phyloP scores from a whole-genome alignment of 2,797 vertebrate species.

The Momotus momota region DNA sequence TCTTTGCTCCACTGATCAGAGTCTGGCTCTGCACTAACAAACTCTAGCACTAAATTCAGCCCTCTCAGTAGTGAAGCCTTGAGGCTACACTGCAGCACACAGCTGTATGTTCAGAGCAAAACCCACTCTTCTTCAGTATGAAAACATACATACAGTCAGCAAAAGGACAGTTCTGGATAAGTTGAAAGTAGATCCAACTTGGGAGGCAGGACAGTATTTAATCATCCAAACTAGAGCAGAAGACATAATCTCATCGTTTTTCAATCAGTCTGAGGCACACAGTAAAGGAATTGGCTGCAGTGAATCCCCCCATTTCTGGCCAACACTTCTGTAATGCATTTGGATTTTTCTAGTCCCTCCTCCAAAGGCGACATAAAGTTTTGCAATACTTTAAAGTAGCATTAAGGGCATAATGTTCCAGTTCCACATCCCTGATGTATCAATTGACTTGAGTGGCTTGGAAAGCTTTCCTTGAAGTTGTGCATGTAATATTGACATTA shows the following conservation, averaged over 20 bases:
- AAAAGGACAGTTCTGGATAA: neutral
- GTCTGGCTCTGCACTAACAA: neutral
- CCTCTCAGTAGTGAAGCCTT: neutral
- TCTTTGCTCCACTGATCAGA: neutral
- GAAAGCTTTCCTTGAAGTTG: constrained; percentile 30
- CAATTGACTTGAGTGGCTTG: constrained; percentile 59
- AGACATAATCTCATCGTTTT: neutral
- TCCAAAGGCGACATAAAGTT: neutral
- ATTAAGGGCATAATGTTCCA: constrained; percentile 29
- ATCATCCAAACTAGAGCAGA: neutral
- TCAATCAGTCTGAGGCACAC: neutral
- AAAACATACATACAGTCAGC: neutral
- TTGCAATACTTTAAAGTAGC: constrained; percentile 11
- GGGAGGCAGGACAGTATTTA: neutral
- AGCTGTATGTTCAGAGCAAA: neutral
- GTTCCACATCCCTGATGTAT: neutral
- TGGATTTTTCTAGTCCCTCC: neutral
- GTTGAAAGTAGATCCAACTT: neutral
- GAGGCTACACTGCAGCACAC: neutral
- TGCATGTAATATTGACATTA: constrained; percentile 14
- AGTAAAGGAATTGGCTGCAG: neutral
- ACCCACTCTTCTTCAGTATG: neutral
- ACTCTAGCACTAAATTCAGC: neutral
- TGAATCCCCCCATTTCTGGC: neutral
- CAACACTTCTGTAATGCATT: neutral